phyloP scores from a whole-genome alignment of 35 echinoderm and acorn worm species.

The Heliocidaris tuberculata region DNA sequence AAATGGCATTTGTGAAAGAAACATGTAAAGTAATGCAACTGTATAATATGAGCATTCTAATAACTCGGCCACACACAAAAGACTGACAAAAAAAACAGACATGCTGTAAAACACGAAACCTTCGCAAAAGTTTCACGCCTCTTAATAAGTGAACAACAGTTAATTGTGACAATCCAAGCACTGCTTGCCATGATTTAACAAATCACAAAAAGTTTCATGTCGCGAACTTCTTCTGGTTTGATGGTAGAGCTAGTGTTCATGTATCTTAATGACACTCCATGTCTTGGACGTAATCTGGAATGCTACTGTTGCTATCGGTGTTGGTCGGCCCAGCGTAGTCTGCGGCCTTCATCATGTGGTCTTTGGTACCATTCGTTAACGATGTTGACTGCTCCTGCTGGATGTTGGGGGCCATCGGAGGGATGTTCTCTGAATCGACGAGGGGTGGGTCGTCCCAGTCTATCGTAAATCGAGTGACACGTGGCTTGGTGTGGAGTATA shows the following conservation, averaged over 20 bases:
- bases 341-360: neutral
- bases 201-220: neutral
- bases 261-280: conserved; percentile 52
- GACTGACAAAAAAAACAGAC: no score
- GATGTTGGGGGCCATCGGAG: conserved; percentile 61
- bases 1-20: no score
- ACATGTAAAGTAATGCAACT: no score
- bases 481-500: conserved; percentile 88
- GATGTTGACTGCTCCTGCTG: conserved; percentile 27
- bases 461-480: conserved; percentile 95
- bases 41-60: no score
- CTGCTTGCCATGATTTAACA: no score
- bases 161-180: no score
- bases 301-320: conserved; percentile 95
- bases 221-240: neutral
- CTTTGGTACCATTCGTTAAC: conserved; percentile 40
- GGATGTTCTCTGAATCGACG: conserved; percentile 81
- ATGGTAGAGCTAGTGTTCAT: neutral
- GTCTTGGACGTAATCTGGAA: conserved; percentile 72
- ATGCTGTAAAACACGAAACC: no score
- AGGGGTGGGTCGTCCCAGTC: conserved; percentile 82
- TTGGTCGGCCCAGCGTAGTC: conserved; percentile 53
- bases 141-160: neutral
- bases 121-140: neutral
- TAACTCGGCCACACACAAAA: no score